phyloP scores from a whole-genome alignment of 2,113 vertebrate species.

The Passer montanus region DNA sequence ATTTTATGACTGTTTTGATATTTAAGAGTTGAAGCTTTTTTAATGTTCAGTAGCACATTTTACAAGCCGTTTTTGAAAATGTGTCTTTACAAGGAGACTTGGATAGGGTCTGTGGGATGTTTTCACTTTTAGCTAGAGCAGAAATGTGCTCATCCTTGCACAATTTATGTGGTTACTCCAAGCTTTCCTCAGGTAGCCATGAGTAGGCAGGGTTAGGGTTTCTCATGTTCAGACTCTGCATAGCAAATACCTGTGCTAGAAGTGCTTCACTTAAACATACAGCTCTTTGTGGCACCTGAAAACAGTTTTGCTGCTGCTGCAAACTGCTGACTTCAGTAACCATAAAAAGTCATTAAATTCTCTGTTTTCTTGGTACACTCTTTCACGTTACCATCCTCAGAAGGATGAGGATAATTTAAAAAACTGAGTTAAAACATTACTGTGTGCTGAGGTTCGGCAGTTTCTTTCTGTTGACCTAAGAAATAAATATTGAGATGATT shows the following conservation, averaged over 20 bases:
- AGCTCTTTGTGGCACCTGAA: not conserved
- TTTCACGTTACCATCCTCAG: not conserved
- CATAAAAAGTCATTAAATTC: not conserved
- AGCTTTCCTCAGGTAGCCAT: not conserved
- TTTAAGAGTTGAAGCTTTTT: not conserved
- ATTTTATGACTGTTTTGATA: not conserved
- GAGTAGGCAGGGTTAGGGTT: not conserved
- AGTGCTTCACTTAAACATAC: not conserved
- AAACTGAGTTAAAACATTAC: not conserved
- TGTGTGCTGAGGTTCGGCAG: not conserved
- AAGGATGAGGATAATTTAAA: not conserved
- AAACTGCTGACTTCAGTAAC: not conserved
- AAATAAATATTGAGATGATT: not conserved
- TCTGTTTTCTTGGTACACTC: not conserved
- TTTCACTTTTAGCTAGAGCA: not conserved
- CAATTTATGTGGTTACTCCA: rapidly evolving
- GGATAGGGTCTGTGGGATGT: not conserved
- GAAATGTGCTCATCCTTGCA: not conserved
- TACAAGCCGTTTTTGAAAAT: not conserved
- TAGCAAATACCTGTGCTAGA: not conserved
- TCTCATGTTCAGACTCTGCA: not conserved
- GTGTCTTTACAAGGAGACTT: not conserved
- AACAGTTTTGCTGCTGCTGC: not conserved
- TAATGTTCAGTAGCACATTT: not conserved
- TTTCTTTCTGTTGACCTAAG: not conserved